A percentile compares a stretch with the other conserved stretches of the same genome.
Evolutionary conservation across 1,140 invertebrate species (phyloP).

Genomic region (Samia ricini): DNA sequence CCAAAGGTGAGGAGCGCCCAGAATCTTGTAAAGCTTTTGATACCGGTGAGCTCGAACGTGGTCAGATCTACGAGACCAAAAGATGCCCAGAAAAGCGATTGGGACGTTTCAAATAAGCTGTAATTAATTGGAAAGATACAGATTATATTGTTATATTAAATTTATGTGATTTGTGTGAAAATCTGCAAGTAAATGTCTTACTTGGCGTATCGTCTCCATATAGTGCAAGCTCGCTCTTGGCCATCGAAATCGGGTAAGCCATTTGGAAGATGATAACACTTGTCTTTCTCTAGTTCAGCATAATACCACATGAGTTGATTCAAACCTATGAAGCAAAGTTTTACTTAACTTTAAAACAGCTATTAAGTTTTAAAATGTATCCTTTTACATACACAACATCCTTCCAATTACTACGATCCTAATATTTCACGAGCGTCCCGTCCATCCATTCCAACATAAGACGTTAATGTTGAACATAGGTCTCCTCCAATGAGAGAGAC

Average conservation of each 20-base stretch:
- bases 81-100: conserved; percentile 96
- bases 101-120: conserved; percentile 95
- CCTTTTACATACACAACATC: too few species aligned
- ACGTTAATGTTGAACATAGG: too few species aligned
- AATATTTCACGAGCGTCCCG: too few species aligned
- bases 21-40: conserved; percentile 92
- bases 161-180: not conserved
- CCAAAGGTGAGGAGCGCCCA: conserved; percentile 94
- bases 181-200: conserved; percentile 50
- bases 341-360: too few species aligned
- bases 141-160: not conserved
- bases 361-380: conserved; percentile 1
- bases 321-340: conserved; percentile 77
- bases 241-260: conserved; percentile 86
- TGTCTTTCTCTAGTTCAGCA: conserved; percentile 90
- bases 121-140: conserved; percentile 8
- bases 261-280: conserved; percentile 86
- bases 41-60: conserved; percentile 90
- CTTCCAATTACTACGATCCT: not conserved
- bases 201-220: conserved; percentile 93
- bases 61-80: conserved; percentile 94
- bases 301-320: conserved; percentile 98
- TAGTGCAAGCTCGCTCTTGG: conserved; percentile 88
- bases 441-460: too few species aligned
- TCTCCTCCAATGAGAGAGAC: too few species aligned